Conservation (phyloP, 2,888 invertebrate species). For the Drosophila kuntzei region DNA sequence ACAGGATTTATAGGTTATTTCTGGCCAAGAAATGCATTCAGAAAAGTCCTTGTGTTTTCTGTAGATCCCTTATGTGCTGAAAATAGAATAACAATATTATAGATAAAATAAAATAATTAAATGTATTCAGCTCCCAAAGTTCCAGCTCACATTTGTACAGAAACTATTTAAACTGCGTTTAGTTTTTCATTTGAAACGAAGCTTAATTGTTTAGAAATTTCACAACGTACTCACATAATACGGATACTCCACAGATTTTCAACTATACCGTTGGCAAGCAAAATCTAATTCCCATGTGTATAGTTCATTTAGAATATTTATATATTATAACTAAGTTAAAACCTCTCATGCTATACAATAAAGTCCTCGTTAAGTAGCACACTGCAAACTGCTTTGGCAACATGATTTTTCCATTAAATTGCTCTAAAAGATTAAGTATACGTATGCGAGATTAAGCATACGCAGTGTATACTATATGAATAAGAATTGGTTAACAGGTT, state of each 20-base stretch:
- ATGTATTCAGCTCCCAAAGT: background rate
- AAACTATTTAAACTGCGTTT: background rate
- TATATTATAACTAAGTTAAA: background rate
- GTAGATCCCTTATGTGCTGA: background rate
- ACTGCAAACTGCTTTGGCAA: background rate
- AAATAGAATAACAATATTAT: background rate
- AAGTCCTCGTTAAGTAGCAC: background rate
- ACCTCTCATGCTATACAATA: background rate
- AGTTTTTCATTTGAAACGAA: background rate
- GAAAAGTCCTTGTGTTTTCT: too few species aligned
- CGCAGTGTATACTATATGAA: background rate
- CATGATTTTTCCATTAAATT: slow-evolving; percentile 33
- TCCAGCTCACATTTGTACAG: background rate
- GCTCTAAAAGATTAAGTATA: slow-evolving; percentile 2
- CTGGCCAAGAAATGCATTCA: slow-evolving; percentile 4
- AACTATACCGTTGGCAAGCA: background rate
- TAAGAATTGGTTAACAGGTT: background rate
- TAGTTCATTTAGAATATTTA: background rate
- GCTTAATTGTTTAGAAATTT: slow-evolving; percentile 5
- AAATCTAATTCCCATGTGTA: background rate
- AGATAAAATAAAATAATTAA: background rate
- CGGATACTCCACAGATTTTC: background rate
- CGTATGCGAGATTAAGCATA: slow-evolving; percentile 9
- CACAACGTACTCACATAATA: background rate
- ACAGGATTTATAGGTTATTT: background rate